Evolutionary conservation across 1,140 invertebrate species (phyloP), one percentile per base, ranked within the genome.

Genomic region (Hypothenemus hampei): DNA sequence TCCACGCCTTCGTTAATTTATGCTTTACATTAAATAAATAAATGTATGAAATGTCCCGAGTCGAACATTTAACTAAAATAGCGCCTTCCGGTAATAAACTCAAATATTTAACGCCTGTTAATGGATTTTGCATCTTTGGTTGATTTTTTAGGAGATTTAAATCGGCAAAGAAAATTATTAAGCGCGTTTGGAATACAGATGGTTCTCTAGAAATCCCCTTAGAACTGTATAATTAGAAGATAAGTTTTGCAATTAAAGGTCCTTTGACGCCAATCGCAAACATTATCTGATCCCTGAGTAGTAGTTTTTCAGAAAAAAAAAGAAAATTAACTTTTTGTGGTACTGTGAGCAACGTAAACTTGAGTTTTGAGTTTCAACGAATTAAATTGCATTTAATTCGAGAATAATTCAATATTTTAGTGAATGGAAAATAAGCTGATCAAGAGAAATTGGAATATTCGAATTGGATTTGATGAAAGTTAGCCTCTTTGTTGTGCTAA

Each of bases 1-100:
- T 64, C n/a, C 57, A 61, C 56, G 59, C 31, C 53, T 21, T 26
- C 37, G n/a, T 51, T 65, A 65, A 65, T 65, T 65, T 65, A 65
- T 65, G 63, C 57, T 61, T 62, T 63, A 61, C 61, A 65, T 63
- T 65, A 65, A 65, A 65, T 65, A 63, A 63, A 63, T 63, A 62
- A 60, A 60, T 60, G 58, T 58, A 57, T 49, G 45, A 60, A 45
- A 41, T 54, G 50, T 60, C 37, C 40, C 48, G 23, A 21, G 45
- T 15, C 22, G 19, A 31, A 40, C 47, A 7, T 46, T 22, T 23
- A 40, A 39, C 48, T 44, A 51, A 54, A 41, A 52, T 55, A 39
- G 31, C 61, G 46, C 21, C 53, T 31, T 24, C 53, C 29, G 45
- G 55, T 65, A 65, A 65, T 63, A 63, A 65, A 63, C 58, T 65